phyloP scores from a whole-genome alignment of 1,140 invertebrate genomes.

The Platorchestia sp. region DNA sequence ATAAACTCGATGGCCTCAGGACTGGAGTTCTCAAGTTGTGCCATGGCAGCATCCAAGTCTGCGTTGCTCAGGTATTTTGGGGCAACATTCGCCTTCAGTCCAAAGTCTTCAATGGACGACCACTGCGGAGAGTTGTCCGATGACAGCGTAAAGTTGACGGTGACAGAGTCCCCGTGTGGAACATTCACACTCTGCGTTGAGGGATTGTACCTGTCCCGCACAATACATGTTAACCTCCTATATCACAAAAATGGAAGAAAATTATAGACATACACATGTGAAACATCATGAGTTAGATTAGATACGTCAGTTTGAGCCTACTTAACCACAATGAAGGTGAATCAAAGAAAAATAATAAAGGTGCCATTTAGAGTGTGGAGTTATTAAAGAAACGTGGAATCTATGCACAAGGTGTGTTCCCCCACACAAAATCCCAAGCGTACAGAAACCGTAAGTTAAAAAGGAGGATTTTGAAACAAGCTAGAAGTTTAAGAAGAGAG shows the following conservation, averaged over 20 bases:
- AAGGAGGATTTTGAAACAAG: too few species aligned
- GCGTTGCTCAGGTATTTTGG: conserved; percentile 77
- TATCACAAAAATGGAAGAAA: not conserved
- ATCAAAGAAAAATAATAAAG: too few species aligned
- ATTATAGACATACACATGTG: not conserved
- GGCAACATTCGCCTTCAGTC: conserved; percentile 74
- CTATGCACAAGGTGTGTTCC: too few species aligned
- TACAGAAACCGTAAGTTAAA: too few species aligned
- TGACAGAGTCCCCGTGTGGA: conserved; percentile 75
- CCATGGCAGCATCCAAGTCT: conserved; percentile 77
- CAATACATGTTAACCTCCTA: not conserved
- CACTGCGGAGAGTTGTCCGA: conserved; percentile 82
- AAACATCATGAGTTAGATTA: too few species aligned
- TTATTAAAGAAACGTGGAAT: too few species aligned
- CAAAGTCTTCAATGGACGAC: conserved; percentile 84
- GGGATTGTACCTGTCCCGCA: conserved; percentile 77
- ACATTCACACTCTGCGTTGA: conserved; percentile 77
- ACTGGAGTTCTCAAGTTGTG: conserved; percentile 78
- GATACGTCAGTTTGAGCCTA: too few species aligned
- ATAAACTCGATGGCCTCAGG: conserved; percentile 77
- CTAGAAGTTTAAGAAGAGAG: too few species aligned
- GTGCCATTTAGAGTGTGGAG: too few species aligned
- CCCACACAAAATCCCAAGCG: too few species aligned
- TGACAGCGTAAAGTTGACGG: conserved; percentile 85
- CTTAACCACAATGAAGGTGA: too few species aligned